Conservation (phyloP, 2,113 vertebrate genomes). For the Erpornis zantholeuca region DNA sequence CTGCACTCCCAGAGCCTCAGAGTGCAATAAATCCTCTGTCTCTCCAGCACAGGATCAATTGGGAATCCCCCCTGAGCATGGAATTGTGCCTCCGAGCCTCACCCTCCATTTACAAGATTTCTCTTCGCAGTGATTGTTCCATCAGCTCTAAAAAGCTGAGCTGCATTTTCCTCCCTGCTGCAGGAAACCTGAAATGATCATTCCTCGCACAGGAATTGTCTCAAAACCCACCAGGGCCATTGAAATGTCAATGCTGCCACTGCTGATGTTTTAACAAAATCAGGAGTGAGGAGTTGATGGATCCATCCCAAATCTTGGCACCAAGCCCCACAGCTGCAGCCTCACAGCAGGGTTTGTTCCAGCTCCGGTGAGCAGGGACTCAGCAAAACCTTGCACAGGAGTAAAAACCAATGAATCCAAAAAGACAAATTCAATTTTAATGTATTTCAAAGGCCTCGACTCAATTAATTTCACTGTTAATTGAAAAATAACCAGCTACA, state of each 20-base stretch:
- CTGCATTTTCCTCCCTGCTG: background rate
- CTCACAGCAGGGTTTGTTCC: background rate
- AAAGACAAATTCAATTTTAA: background rate
- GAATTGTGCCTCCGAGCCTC: background rate
- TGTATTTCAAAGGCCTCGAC: background rate
- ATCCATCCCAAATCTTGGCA: background rate
- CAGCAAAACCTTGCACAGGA: background rate
- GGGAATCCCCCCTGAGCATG: background rate
- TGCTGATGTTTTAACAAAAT: background rate
- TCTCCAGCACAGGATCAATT: background rate
- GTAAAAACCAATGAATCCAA: fast-evolving
- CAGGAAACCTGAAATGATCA: background rate
- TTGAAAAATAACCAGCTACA: background rate
- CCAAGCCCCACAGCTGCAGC: background rate
- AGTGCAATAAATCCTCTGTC: background rate
- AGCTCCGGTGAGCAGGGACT: background rate
- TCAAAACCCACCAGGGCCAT: background rate
- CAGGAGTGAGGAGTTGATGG: background rate
- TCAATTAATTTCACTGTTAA: background rate
- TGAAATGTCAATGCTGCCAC: background rate
- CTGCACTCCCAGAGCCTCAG: background rate
- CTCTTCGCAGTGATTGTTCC: background rate
- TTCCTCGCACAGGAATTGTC: background rate
- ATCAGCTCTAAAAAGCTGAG: background rate
- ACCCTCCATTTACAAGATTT: background rate